Evolutionary conservation across 2,888 invertebrate species (phyloP).

Genomic region (Prosopocoilus inquinatus): DNA sequence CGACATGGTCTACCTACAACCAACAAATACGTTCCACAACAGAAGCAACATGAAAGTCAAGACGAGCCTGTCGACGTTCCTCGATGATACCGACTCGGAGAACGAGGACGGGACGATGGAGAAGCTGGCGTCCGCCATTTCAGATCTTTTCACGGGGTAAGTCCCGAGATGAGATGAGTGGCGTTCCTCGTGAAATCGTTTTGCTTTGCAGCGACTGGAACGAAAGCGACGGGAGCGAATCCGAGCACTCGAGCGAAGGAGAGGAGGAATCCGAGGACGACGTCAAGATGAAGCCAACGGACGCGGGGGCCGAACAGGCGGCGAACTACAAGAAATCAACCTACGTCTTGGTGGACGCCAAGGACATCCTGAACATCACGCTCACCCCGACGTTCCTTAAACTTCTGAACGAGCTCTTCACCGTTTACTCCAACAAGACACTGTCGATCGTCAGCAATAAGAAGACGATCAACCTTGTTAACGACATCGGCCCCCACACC

Average conservation of each 20-base stretch:
- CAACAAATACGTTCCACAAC: constrained; percentile 40
- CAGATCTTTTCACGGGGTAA: constrained; percentile 75
- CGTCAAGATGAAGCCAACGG: constrained; percentile 25
- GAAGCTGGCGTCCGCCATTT: constrained; percentile 69
- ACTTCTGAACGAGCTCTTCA: constrained; percentile 49
- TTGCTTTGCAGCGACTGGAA: constrained; percentile 47
- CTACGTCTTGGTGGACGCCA: constrained; percentile 67
- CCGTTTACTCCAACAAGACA: constrained; percentile 48
- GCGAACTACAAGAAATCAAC: constrained; percentile 53
- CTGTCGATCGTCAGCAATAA: constrained; percentile 45
- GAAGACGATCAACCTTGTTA: constrained; percentile 55
- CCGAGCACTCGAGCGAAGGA: constrained; percentile 57
- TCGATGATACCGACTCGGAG: constrained; percentile 71
- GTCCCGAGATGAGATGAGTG: constrained; percentile 59
- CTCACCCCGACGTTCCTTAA: constrained; percentile 66
- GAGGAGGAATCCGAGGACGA: constrained; percentile 45
- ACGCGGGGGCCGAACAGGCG: constrained; percentile 17
- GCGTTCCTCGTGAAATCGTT: constrained; percentile 1
- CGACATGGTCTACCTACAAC: constrained; percentile 50
- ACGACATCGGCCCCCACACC: constrained; percentile 64
- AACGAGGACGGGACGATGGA: constrained; percentile 69
- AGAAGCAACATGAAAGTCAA: constrained; percentile 46
- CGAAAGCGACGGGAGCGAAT: constrained; percentile 49
- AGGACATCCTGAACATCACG: constrained; percentile 65
- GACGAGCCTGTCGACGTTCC: constrained; percentile 55